Percentiles rank a stretch among this genome's conserved stretches.
Evolutionary conservation across 2,113 vertebrate species (phyloP).

Genomic region (Excalfactoria chinensis): DNA sequence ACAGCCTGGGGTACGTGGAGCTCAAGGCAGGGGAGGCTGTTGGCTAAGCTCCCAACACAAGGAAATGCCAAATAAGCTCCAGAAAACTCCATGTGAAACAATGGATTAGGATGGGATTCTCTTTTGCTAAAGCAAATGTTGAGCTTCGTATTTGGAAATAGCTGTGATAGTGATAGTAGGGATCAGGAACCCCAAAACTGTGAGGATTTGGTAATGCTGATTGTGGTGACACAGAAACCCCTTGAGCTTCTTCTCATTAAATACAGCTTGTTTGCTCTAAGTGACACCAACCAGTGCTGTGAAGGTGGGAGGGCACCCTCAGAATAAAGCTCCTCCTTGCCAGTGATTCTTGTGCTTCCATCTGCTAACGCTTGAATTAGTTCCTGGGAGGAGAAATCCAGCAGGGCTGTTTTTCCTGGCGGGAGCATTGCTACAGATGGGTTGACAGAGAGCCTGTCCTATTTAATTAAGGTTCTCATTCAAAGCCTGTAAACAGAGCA

Average conservation of each 20-base stretch:
- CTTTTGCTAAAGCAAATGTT: background rate
- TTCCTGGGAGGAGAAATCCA: background rate
- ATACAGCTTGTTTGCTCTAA: background rate
- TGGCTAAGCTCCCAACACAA: background rate
- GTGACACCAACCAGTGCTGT: background rate
- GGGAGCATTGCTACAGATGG: background rate
- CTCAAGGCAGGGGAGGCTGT: background rate
- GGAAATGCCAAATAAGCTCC: background rate
- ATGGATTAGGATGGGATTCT: background rate
- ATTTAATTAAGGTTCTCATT: fast-evolving
- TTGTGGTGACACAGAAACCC: background rate
- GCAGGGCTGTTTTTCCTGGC: background rate
- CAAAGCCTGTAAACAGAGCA: background rate
- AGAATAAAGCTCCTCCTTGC: background rate
- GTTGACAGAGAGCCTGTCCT: background rate
- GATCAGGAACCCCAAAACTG: background rate
- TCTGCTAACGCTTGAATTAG: background rate
- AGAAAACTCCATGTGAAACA: background rate
- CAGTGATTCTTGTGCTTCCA: background rate
- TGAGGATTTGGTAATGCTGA: background rate
- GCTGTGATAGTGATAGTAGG: background rate
- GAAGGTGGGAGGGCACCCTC: background rate
- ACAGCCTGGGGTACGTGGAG: background rate
- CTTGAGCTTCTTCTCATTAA: background rate
- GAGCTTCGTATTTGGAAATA: background rate